Percentiles rank a stretch among this genome's conserved stretches.
These are phyloP conservation scores for Shargacucullia verbasci DNA, from an alignment of 2,888 invertebrate genomes.

Conservation along the genomic window DNA sequence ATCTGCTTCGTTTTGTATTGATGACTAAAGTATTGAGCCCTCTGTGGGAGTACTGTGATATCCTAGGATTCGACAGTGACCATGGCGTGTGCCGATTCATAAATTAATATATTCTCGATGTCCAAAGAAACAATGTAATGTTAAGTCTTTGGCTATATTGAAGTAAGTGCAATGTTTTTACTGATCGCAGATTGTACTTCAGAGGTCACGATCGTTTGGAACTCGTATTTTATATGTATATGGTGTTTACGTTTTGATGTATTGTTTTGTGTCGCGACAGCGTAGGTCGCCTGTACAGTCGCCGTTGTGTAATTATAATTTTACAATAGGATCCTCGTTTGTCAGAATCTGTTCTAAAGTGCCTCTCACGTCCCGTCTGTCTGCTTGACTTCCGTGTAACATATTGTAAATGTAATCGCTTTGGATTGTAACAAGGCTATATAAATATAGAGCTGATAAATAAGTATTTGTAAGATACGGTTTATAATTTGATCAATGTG, in stretches of 20 bases:
- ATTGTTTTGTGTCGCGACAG: conserved; percentile 61
- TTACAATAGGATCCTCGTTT: conserved; percentile 68
- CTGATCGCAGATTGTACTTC: conserved; percentile 65
- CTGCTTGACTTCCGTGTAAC: conserved; percentile 81
- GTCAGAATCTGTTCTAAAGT: conserved; percentile 82
- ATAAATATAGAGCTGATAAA: conserved; percentile 75
- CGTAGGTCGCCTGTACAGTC: conserved; percentile 74
- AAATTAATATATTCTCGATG: conserved; percentile 77
- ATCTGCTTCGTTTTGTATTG: conserved; percentile 50
- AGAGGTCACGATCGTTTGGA: conserved; percentile 71
- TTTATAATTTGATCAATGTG: conserved; percentile 72
- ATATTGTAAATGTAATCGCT: conserved; percentile 83
- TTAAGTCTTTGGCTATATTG: conserved; percentile 79
- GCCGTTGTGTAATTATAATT: conserved; percentile 69
- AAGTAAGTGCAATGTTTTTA: conserved; percentile 78
- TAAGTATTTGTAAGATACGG: conserved; percentile 75
- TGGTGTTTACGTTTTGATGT: conserved; percentile 71
- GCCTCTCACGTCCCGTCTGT: conserved; percentile 83
- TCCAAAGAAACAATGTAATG: conserved; percentile 79
- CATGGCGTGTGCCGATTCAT: conserved; percentile 69
- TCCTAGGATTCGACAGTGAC: conserved; percentile 64
- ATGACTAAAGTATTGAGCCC: conserved; percentile 50
- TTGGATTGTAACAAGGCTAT: conserved; percentile 80
- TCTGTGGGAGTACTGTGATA: conserved; percentile 68
- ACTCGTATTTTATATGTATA: conserved; percentile 78